Base-by-base conservation (phyloP, 2,888 invertebrate genomes). In the Eumerus sabulonum region DNA sequence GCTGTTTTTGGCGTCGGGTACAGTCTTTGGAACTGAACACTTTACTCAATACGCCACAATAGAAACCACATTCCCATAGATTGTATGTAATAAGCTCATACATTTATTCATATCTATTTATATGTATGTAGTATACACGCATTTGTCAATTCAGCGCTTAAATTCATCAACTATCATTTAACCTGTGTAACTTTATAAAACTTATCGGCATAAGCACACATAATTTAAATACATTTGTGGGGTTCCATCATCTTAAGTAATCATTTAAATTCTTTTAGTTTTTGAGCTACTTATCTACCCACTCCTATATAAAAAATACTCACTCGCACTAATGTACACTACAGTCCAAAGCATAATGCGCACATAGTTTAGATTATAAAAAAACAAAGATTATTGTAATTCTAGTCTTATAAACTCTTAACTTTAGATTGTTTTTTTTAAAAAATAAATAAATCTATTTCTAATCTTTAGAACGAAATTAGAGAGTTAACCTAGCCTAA, bases 91-190 rank as follows among this genome's bases (percentile, higher is more conserved):
- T 27, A 27, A 16, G 42, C 51, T 57, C 53, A 35, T 9, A 59
- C 51, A 51, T 47, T 57, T 73, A 60, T 56, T 63, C 42, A 19
- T 14, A n/a, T 48, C 48, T 53, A 38, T 63, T 27, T 76, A 70
- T 40, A 60, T 53, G 7, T 14, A 51, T 56, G 60, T n/a, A n/a
- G n/a, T n/a, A n/a, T n/a, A n/a, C n/a, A n/a, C n/a, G n/a, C n/a
- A n/a, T n/a, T 76, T 72, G 63, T 72, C 71, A 63, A 57, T 57
- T 72, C 71, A 72, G 63, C 63, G 71, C 50, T 63, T 63, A 72
- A 72, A 72, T 72, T 72, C 71, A 63, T 72, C 36, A 18, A 71
- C 53, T 60, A 56, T 18, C n/a, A 62, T 27, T 27, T 7, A 27
- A 27, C 7, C 27, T 27, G 2, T 27, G 27, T 4, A 27, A 27